Evolutionary conservation across 2,888 invertebrate species (phyloP).

Genomic region (Clivina fossor): DNA sequence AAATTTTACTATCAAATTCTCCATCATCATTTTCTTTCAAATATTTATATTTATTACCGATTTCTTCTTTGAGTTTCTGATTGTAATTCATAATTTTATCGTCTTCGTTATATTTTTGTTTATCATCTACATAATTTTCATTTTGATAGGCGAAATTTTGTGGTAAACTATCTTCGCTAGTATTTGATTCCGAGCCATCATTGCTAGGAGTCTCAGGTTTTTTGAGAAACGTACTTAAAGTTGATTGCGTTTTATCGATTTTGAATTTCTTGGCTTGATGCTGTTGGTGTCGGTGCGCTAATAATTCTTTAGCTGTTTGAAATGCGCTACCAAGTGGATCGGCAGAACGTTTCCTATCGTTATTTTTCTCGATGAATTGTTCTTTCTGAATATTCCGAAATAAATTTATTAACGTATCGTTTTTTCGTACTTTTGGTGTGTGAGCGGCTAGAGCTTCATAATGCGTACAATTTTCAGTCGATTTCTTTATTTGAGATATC

Average conservation of each 20-base stretch:
- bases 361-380: slow-evolving; percentile 35
- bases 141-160: too few relatives aligned
- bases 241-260: slow-evolving; percentile 37
- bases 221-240: slow-evolving; percentile 36
- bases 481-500: slow-evolving; percentile 65
- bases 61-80: too few relatives aligned
- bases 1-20: too few relatives aligned
- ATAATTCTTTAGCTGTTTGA: slow-evolving; percentile 40
- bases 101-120: too few relatives aligned
- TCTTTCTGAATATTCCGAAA: slow-evolving; percentile 52
- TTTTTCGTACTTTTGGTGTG: slow-evolving; percentile 56
- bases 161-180: slow-evolving; percentile 3
- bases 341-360: slow-evolving; percentile 27
- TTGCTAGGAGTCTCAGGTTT: too few relatives aligned
- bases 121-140: too few relatives aligned
- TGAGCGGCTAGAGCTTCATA: slow-evolving; percentile 60
- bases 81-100: too few relatives aligned
- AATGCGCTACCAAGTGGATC: slow-evolving; percentile 39
- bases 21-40: too few relatives aligned
- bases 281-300: too few relatives aligned
- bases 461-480: slow-evolving; percentile 54
- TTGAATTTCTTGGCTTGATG: slow-evolving; percentile 33
- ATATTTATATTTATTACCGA: too few relatives aligned
- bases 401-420: slow-evolving; percentile 57
- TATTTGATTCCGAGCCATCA: slow-evolving; percentile 14